phyloP scores from a whole-genome alignment of 2,797 vertebrate genomes.

The Bradypus variegatus region DNA sequence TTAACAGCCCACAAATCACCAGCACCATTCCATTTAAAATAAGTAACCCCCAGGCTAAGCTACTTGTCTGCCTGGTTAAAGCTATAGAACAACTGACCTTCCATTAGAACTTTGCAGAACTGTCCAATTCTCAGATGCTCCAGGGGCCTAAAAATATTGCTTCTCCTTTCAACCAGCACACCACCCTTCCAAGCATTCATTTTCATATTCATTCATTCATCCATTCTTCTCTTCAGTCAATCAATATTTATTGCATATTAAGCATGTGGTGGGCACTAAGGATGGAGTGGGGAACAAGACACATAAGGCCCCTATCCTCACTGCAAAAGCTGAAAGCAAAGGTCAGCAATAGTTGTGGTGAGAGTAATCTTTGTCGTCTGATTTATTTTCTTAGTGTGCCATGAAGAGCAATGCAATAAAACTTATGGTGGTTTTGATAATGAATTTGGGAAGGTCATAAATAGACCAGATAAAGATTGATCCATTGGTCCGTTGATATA shows the following conservation, averaged over 20 bases:
- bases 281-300: not conserved
- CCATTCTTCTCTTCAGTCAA: not conserved
- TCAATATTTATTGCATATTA: not conserved
- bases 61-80: not conserved
- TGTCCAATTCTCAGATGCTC: not conserved
- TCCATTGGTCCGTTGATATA: not conserved
- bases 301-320: not conserved
- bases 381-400: not conserved
- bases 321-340: not conserved
- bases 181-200: not conserved
- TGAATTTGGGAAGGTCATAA: conserved; percentile 1
- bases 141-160: not conserved
- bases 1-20: not conserved
- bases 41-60: not conserved
- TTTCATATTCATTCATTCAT: not conserved
- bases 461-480: not conserved
- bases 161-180: not conserved
- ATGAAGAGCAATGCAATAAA: not conserved
- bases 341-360: not conserved
- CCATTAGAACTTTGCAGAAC: not conserved
- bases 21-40: not conserved
- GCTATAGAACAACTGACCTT: not conserved
- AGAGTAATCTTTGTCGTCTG: not conserved
- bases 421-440: not conserved
- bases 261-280: too few relatives aligned